Base-by-base conservation (phyloP, 2,888 invertebrate species). In the Crocallis elinguaria region DNA sequence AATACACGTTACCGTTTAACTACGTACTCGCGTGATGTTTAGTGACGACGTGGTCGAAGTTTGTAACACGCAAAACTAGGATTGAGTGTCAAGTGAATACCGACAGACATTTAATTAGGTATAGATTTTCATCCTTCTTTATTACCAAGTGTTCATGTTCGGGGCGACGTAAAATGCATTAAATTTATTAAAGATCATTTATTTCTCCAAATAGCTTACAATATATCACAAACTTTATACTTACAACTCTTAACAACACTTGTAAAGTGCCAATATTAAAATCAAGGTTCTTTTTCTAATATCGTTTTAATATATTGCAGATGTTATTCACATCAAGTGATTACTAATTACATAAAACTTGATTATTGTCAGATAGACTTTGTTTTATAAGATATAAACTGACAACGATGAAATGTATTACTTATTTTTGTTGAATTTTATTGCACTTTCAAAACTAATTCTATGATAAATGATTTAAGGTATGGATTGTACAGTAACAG, bases 141-240 rank as follows among this genome's bases (percentile, higher is more conserved):
- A 14, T 8, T 32, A 25, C 5, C 13, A 13, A 17, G 38, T 8
- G 14, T 23, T 12, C 19, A 12, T n/a, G 35, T 12, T 16, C 14
- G n/a, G 9, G 21, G n/a, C 11, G 11, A 30, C 7, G 30, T 17
- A 29, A 49, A 50, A 36, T 38, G 13, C 37, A 3, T 17, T 9
- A 9, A 11, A 11, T 43, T 38, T 51, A 44, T 75, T 72, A 73
- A 73, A 66, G 64, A 71, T 73, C 67, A 70, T 81, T 82, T 80
- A 77, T 79, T 79, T 70, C 71, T 70, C 66, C 62, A 64, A 71
- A 62, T 76, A 73, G 59, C 77, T 74, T 77, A 82, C 60, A 77
- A 66, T 81, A 79, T 83, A 86, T 86, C 85, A 86, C 86, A 86
- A 82, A 79, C 68, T 66, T 77, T 73, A 73, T 62, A 70, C 66